Conservation (phyloP, 2,113 vertebrate species). For the Craseonycteris thonglongyai region DNA sequence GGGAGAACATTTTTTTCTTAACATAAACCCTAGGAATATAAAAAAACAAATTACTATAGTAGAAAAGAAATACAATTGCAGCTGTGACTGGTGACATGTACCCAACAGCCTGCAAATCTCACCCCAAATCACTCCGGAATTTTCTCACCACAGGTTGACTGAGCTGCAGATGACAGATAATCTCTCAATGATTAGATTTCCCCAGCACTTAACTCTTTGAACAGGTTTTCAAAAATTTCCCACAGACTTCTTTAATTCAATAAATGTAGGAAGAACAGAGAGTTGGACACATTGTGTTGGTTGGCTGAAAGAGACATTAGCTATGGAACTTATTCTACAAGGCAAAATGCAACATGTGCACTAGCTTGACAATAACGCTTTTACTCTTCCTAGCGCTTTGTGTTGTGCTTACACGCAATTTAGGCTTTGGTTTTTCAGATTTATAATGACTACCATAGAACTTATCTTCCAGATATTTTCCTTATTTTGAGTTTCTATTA, state of each 20-base stretch:
- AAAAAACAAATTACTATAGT: conserved; percentile 13
- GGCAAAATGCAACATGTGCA: background rate
- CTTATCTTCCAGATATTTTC: background rate
- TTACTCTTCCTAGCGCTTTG: background rate
- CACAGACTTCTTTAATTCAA: background rate
- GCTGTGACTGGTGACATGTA: conserved; percentile 37
- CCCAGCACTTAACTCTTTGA: conserved; percentile 26
- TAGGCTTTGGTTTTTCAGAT: background rate
- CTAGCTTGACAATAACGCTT: background rate
- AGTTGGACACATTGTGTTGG: background rate
- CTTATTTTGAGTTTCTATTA: background rate
- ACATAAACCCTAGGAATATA: conserved; percentile 31
- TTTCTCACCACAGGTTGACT: conserved; percentile 12
- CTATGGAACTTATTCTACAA: background rate
- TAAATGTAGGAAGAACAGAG: background rate
- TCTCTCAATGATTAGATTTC: conserved; percentile 17
- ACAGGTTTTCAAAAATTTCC: background rate
- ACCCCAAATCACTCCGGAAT: conserved; percentile 37
- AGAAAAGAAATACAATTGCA: conserved; percentile 35
- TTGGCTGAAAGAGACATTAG: background rate
- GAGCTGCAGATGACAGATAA: conserved; percentile 44
- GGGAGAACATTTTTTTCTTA: conserved; percentile 38
- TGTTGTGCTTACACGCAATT: background rate
- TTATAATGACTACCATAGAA: background rate
- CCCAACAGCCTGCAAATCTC: conserved; percentile 40